Evolutionary conservation across 2,113 vertebrate genomes (phyloP), one percentile per base, ranked within the genome.

Genomic region (Hipposideros armiger): DNA sequence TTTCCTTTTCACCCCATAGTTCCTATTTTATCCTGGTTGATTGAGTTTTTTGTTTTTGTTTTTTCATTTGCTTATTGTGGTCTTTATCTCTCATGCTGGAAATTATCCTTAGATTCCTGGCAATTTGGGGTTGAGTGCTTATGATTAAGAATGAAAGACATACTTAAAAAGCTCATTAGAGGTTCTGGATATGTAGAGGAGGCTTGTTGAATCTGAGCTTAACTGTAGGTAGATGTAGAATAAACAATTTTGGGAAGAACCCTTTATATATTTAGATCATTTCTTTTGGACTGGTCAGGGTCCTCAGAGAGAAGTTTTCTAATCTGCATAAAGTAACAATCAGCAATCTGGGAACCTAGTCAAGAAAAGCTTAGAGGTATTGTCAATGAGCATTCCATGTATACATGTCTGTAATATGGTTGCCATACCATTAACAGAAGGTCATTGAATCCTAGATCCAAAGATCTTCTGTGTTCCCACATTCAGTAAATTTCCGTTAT

Each of bases 311-410:
- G 36, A 73, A 32, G 24, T 82, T 26, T 58, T 95, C 89, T 82
- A 58, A 81, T 82, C 40, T 87, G 30, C 56, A 67, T 92, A 36
- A 58, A 58, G 64, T 95, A 42, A 69, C 66, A 91, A n/a, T 77
- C 67, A 66, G 70, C 28, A 14, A n/a, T 95, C 77, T 77, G n/a
- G 54, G 42, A 89, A 89, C 40, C 40, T 54, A 74, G 52, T 77
- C 70, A 84, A 70, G 60, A 77, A 81, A 36, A 78, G n/a, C 42
- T 93, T 84, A 95, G 50, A 92, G n/a, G 28, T 88, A 50, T 92
- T 60, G 83, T 60, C 60, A 58, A 77, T 70, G 22, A 54, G 13
- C n/a, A 78, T 58, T 62, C 54, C 52, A 66, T 62, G 56, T 91
- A 60, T 47, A 16, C 7, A 67, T n/a, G 8, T 83, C 70, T 83